A percentile compares a stretch with the other conserved stretches of the same genome.
phyloP scores from a whole-genome alignment of 1,140 invertebrate species.

The Portunus trituberculatus region DNA sequence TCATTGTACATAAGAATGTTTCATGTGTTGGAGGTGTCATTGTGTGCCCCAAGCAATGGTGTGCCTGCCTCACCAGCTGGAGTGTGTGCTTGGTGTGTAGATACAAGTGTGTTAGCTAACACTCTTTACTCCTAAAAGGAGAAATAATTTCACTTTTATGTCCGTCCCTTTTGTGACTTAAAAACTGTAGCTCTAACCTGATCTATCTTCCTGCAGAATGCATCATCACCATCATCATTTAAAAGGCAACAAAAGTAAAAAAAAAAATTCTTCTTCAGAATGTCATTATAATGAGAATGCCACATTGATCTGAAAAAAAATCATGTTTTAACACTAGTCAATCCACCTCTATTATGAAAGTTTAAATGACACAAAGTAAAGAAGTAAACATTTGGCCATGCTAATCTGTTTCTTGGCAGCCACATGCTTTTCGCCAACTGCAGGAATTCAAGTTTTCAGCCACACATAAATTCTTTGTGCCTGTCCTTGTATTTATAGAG shows the following conservation, averaged over 20 bases:
- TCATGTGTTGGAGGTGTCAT: not conserved
- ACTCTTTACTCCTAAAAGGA: conserved; percentile 32
- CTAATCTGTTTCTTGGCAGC: not conserved
- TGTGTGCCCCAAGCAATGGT: not conserved
- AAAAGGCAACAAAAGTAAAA: not conserved
- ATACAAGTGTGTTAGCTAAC: not conserved
- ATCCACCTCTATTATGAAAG: too few relatives aligned
- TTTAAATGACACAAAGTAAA: too few relatives aligned
- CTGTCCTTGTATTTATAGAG: not conserved
- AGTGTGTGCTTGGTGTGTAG: conserved; percentile 14
- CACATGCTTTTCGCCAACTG: not conserved
- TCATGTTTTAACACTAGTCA: not conserved
- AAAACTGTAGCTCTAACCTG: conserved; percentile 42
- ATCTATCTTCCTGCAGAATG: conserved; percentile 18
- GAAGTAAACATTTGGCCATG: too few relatives aligned
- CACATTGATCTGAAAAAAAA: not conserved
- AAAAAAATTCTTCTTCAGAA: not conserved
- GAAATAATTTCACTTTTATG: conserved; percentile 48
- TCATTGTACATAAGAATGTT: not conserved
- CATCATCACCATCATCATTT: not conserved
- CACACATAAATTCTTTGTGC: not conserved
- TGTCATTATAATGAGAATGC: not conserved
- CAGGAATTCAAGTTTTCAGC: not conserved
- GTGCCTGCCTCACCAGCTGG: not conserved
- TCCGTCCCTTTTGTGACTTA: conserved; percentile 59